Evolutionary conservation across 1,140 invertebrate genomes (phyloP), one percentile per base, ranked within the genome.

Genomic region (Holcopasites calliopsidis): DNA sequence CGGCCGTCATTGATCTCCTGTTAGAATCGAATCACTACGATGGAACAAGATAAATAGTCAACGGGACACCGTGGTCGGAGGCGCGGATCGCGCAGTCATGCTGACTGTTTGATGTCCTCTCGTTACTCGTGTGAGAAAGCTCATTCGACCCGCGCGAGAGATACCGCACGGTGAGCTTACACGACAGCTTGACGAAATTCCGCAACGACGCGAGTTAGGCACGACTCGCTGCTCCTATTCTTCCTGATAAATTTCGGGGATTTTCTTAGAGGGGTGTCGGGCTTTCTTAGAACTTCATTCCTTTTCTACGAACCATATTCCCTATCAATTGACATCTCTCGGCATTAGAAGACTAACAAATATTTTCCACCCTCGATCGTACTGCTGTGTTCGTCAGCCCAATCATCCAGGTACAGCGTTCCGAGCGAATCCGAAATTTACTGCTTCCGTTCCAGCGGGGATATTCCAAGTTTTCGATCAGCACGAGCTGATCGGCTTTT

Each of bases 31-130:
- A 88, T 89, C 85, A 83, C 77, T 83, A 80, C 78, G 76, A 86
- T 88, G 82, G 89, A 88, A 90, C 85, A 88, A 89, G 89, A 90
- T 89, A 89, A 89, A 90, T 89, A 89, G 88, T 88, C 76, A 84
- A 64, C 83, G 65, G 84, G 84, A 84, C 81, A 84, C 80, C 85
- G 83, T 80, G 75, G 87, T 86, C 89, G 85, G 77, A 84, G 84
- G 83, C 82, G 76, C 70, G 72, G 74, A 87, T 86, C 80, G 86
- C 86, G 74, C 47, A 87, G 85, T 90, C 89, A 90, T 86, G 85
- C 81, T 90, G 88, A 90, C 88, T 88, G 71, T 80, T 23, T 21
- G 77, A 69, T 66, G 65, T 33, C 38, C 21, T 57, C 66, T 31
- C 72, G 77, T 68, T 71, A 80, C 80, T 69, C 77, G 72, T 64